Percentiles rank a stretch among this genome's conserved stretches.
Evolutionary conservation across 2,797 vertebrate genomes (phyloP).

Genomic region (Leptatherina wallacei): DNA sequence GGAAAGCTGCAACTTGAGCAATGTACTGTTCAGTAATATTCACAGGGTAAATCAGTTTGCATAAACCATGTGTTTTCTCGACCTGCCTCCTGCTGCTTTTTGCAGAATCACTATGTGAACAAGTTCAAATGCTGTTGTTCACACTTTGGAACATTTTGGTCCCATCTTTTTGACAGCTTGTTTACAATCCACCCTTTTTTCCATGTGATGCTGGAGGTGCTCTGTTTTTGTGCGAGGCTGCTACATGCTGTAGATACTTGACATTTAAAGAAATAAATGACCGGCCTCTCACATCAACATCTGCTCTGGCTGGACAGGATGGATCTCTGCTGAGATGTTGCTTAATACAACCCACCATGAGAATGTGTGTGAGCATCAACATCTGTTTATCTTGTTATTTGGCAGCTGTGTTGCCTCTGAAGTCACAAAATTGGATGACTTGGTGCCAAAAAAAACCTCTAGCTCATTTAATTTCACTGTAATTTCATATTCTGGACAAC

Average conservation of each 20-base stretch:
- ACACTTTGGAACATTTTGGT: constrained; percentile 35
- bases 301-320: constrained; percentile 48
- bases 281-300: constrained; percentile 40
- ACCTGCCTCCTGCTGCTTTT: too few species aligned
- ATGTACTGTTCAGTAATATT: background rate
- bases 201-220: constrained; percentile 1
- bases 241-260: constrained; percentile 38
- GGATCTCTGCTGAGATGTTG: constrained; percentile 59
- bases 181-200: constrained; percentile 28
- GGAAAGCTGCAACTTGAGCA: too few species aligned
- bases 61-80: background rate
- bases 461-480: constrained; percentile 21
- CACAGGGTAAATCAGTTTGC: background rate
- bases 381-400: constrained; percentile 62
- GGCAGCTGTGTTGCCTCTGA: constrained; percentile 32
- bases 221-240: constrained; percentile 24
- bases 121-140: constrained; percentile 5
- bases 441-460: background rate
- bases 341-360: constrained; percentile 42
- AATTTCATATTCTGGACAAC: constrained; percentile 21
- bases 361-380: constrained; percentile 15
- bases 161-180: constrained; percentile 43
- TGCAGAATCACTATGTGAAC: constrained; percentile 1
- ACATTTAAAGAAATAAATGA: constrained; percentile 41
- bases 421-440: constrained; percentile 25